Evolutionary conservation across 2,113 vertebrate genomes (phyloP).

Genomic region (Rhinolophus sinicus): DNA sequence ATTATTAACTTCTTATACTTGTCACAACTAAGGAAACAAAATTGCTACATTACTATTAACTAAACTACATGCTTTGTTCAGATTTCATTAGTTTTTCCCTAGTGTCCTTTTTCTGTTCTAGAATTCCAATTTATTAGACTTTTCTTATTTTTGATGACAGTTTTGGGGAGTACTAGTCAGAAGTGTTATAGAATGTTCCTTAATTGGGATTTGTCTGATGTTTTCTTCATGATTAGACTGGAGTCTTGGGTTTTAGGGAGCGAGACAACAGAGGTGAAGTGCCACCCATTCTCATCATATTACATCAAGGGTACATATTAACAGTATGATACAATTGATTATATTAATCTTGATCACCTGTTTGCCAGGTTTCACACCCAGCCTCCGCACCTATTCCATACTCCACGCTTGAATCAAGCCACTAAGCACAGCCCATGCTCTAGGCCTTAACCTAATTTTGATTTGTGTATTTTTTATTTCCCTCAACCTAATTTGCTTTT

Average conservation of each 20-base stretch:
- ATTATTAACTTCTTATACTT: slow-evolving; percentile 3
- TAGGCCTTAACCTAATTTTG: slow-evolving; percentile 25
- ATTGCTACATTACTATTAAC: background rate
- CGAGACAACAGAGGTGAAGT: background rate
- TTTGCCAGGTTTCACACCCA: background rate
- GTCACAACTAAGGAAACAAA: slow-evolving; percentile 41
- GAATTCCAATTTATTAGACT: slow-evolving; percentile 27
- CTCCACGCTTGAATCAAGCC: background rate
- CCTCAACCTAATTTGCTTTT: slow-evolving; percentile 36
- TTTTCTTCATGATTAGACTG: slow-evolving; percentile 8
- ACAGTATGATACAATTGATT: background rate
- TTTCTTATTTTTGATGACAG: slow-evolving; percentile 22
- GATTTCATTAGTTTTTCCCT: background rate
- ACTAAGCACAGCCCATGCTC: background rate
- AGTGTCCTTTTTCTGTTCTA: background rate
- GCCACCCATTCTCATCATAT: background rate
- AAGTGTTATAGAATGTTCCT: background rate
- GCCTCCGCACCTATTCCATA: background rate
- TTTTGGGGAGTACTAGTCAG: slow-evolving; percentile 1
- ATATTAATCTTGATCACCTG: background rate
- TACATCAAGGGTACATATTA: background rate
- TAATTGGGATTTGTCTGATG: background rate
- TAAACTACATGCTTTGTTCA: background rate
- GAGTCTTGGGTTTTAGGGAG: background rate
- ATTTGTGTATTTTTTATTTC: slow-evolving; percentile 10